phyloP scores from a whole-genome alignment of 1,140 invertebrate species.

The Bombus sylvicola region DNA sequence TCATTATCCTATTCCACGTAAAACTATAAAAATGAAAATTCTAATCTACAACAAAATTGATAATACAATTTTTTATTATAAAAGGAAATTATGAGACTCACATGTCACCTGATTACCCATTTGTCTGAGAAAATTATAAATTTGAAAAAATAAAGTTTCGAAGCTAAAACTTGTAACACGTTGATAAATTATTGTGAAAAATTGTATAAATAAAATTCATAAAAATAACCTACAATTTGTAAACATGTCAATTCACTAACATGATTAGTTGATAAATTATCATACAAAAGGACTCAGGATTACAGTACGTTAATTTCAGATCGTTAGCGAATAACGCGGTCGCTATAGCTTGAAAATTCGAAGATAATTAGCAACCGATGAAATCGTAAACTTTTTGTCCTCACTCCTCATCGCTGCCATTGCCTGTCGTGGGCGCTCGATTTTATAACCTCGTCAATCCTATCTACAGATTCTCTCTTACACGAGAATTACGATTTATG shows the following conservation, averaged over 20 bases:
- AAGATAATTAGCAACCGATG: background rate
- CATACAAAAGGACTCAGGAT: background rate
- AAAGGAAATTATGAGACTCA: no score
- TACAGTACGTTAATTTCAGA: background rate
- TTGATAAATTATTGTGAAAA: background rate
- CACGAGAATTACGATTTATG: background rate
- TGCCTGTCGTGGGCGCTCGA: background rate
- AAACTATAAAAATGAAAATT: background rate
- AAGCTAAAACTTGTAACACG: background rate
- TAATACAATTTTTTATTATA: no score
- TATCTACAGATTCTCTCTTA: background rate
- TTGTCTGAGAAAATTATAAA: no score
- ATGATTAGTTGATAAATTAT: background rate
- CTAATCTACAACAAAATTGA: background rate
- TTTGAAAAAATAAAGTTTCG: background rate
- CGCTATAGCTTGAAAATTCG: background rate
- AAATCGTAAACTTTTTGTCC: background rate
- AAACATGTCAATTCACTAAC: background rate
- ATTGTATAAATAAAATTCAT: background rate
- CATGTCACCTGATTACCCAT: no score
- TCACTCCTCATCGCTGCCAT: background rate
- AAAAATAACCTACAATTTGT: background rate
- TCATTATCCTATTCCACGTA: no score
- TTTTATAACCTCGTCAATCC: conserved; percentile 7
- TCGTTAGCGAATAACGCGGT: background rate